Base-by-base conservation (phyloP, 2,113 vertebrate genomes). In the Platysternon megacephalum region DNA sequence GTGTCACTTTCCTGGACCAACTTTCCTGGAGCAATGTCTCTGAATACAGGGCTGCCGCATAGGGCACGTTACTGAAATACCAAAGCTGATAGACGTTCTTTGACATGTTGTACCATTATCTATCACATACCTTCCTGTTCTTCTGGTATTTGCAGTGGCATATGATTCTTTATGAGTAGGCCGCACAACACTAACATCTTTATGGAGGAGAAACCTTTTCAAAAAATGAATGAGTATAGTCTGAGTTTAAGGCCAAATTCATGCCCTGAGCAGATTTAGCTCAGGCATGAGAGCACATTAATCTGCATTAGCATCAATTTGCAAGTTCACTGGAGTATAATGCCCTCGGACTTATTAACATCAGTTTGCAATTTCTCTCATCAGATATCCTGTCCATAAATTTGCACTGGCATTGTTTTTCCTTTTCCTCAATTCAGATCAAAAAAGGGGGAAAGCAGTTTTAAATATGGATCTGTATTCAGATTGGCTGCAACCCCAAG, bases 81-180 rank as follows among this genome's bases (percentile, higher is more conserved):
- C 76, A 80, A 26, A 82, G n/a, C 88, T 42, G 86, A 91, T 0
- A 88, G 88, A 68, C 24, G 51, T 6, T 42, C 48, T 39, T 85
- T 84, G 76, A 84, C 26, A 85, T 88, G 58, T 82, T 85, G 58
- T 28, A 74, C 46, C 74, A 9, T 81, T 94, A 94, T 87, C 91
- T 94, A 84, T 84, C 76, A 17, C 78, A 42, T 26, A 72, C 78
- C 48, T n/a, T 87, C 86, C 51, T 39, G 51, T 0, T 0, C 83
- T 26, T 90, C 35, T 93, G 12, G 35, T 81, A 61, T 94, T 87
- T 88, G 44, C 88, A 94, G 82, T 79, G 87, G 82, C 91, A 44
- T 82, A 88, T 76, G 79, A 76, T 79, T 96, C 79, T 97, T 87
- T 95, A 85, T 86, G 92, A 88, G 89, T 35, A 82, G 55, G 68